These are phyloP conservation scores for Cirrhinus mrigala DNA, from an alignment of 2,797 vertebrate species.

Conservation along the genomic window DNA sequence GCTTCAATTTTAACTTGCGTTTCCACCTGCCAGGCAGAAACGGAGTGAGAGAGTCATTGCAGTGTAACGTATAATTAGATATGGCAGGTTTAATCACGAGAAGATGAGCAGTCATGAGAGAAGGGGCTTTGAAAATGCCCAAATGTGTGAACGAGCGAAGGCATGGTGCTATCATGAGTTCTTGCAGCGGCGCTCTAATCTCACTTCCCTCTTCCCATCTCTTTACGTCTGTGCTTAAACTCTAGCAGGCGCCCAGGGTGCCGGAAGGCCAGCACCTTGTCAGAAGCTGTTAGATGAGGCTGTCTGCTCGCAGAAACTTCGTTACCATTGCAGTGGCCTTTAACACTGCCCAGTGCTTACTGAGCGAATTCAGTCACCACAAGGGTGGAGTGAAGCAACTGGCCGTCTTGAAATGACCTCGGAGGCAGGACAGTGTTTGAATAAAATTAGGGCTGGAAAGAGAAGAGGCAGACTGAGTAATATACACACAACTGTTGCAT, in stretches of 20 bases:
- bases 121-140: conserved; percentile 48
- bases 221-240: conserved; percentile 30
- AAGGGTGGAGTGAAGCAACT: conserved; percentile 37
- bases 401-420: conserved; percentile 33
- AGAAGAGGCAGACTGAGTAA: neutral
- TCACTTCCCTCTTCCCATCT: conserved; percentile 20
- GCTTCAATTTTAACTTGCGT: conserved; percentile 62
- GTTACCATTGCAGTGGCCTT: conserved; percentile 61
- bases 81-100: conserved; percentile 74
- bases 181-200: conserved; percentile 32
- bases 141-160: conserved; percentile 39
- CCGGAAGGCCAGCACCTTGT: conserved; percentile 73
- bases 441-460: conserved; percentile 6
- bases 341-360: conserved; percentile 66
- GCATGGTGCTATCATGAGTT: conserved; percentile 49
- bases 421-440: conserved; percentile 27
- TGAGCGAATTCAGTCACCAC: conserved; percentile 38
- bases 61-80: conserved; percentile 72
- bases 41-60: conserved; percentile 56
- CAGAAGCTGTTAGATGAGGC: conserved; percentile 72
- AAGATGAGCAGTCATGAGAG: conserved; percentile 64
- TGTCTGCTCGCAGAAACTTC: conserved; percentile 67
- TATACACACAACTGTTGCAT: neutral
- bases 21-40: conserved; percentile 52
- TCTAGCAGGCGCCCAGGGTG: conserved; percentile 66